phyloP scores from a whole-genome alignment of 1,140 invertebrate species.

The Psilanteris sp. region DNA sequence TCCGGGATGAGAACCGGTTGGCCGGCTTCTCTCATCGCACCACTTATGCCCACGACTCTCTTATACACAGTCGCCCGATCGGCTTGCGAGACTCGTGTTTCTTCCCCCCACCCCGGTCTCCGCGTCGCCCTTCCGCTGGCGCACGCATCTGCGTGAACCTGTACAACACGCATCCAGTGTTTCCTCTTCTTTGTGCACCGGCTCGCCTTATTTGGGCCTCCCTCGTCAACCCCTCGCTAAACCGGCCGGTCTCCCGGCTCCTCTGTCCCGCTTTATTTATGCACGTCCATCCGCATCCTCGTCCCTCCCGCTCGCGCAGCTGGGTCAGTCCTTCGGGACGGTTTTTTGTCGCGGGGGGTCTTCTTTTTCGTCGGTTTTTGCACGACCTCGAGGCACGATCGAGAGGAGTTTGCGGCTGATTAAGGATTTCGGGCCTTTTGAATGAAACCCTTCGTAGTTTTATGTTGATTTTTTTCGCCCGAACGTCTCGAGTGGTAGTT shows the following conservation, averaged over 20 bases:
- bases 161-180: conserved; percentile 65
- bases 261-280: conserved; percentile 15
- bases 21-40: conserved; percentile 51
- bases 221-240: conserved; percentile 33
- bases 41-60: conserved; percentile 46
- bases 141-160: conserved; percentile 62
- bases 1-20: conserved; percentile 40
- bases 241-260: conserved; percentile 14
- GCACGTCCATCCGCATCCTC: neutral
- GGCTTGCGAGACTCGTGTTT: conserved; percentile 54
- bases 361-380: conserved; percentile 30
- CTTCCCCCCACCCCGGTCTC: conserved; percentile 42
- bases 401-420: conserved; percentile 14
- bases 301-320: neutral
- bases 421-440: conserved; percentile 35
- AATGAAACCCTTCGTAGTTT: conserved; percentile 39
- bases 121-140: conserved; percentile 63
- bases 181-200: conserved; percentile 72
- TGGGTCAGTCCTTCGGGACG: neutral
- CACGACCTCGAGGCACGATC: neutral
- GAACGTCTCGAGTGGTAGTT: neutral
- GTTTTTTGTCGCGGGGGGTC: conserved; percentile 34
- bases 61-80: conserved; percentile 39
- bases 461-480: neutral
- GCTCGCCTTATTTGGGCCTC: conserved; percentile 69